These are phyloP conservation scores for Daboia siamensis DNA, from an alignment of 2,113 vertebrate species.

Conservation along the genomic window DNA sequence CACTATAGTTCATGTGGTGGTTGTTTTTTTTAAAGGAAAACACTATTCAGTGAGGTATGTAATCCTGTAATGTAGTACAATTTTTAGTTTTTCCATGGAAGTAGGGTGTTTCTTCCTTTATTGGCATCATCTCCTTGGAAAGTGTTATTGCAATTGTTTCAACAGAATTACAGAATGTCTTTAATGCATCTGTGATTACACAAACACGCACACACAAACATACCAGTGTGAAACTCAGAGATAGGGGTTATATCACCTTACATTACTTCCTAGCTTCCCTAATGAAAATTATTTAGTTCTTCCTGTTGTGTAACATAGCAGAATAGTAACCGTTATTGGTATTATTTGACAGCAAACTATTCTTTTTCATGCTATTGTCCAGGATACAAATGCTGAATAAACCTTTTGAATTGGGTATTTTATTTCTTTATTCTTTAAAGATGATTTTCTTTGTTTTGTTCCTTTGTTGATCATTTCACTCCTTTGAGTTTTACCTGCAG, in stretches of 20 bases:
- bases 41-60: not conserved
- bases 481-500: not conserved
- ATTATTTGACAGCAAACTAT: not conserved
- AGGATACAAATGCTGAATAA: not conserved
- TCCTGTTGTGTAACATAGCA: not conserved
- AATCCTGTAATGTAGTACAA: not conserved
- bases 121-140: not conserved
- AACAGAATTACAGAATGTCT: not conserved
- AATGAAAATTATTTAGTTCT: not conserved
- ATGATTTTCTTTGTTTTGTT: not conserved
- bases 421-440: not conserved
- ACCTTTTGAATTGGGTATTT: not conserved
- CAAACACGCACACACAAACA: not conserved
- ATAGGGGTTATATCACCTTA: not conserved
- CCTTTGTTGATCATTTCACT: not conserved
- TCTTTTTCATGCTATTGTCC: not conserved
- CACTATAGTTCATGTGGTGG: not conserved
- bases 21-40: not conserved
- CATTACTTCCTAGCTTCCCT: not conserved
- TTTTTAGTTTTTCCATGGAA: not conserved
- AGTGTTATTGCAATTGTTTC: not conserved
- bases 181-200: not conserved
- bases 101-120: not conserved
- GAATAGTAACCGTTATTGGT: not conserved
- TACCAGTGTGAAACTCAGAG: not conserved